Conservation (phyloP, 2,888 invertebrate genomes). For the Julus scanicus region DNA sequence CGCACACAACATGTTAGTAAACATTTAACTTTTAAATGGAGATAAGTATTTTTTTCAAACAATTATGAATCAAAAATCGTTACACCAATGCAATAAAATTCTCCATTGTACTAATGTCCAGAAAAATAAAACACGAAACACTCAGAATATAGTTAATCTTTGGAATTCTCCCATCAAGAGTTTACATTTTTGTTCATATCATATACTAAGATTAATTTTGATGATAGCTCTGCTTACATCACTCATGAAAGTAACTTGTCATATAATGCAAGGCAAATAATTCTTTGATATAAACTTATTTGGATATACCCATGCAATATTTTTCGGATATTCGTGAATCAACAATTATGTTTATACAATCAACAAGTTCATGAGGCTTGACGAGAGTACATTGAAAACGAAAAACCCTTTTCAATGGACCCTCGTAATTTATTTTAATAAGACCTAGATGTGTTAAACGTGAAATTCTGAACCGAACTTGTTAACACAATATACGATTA, state of each 20-base stretch:
- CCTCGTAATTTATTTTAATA: too few species aligned
- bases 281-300: not conserved
- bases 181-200: not conserved
- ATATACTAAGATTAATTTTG: constrained; percentile 9
- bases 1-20: constrained; percentile 24
- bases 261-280: not conserved
- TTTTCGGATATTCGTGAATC: not conserved
- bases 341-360: too few species aligned
- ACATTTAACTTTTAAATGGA: not conserved
- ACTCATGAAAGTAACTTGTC: not conserved
- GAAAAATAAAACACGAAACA: not conserved
- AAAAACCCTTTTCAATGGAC: too few species aligned
- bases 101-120: not conserved
- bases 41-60: not conserved
- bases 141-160: not conserved
- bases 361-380: too few species aligned
- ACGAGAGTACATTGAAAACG: too few species aligned
- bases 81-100: not conserved
- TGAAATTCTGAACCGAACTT: too few species aligned
- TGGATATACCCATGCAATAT: not conserved
- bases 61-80: not conserved
- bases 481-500: too few species aligned
- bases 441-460: too few species aligned
- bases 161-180: not conserved
- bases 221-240: constrained; percentile 28